Percentiles rank a stretch among this genome's conserved stretches.
Evolutionary conservation across 2,113 vertebrate genomes (phyloP).

Genomic region (Pangasianodon hypophthalmus): DNA sequence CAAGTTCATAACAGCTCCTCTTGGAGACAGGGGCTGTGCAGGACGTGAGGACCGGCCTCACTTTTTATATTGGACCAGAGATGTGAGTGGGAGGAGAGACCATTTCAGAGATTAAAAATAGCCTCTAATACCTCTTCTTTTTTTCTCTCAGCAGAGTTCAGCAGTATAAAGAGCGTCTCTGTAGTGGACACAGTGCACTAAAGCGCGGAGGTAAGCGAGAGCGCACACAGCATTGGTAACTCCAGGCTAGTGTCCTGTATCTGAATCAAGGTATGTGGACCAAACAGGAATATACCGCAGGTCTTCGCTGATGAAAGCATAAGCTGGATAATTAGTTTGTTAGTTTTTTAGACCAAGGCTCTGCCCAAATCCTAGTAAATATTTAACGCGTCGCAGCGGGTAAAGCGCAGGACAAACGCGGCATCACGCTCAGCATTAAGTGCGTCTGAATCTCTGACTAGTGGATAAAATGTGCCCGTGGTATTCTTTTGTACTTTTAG

Average conservation of each 20-base stretch:
- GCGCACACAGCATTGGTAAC: conserved; percentile 30
- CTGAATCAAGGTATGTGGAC: background rate
- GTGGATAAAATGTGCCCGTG: conserved; percentile 41
- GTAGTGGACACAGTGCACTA: conserved; percentile 24
- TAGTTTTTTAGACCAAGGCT: background rate
- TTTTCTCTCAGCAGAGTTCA: conserved; percentile 72
- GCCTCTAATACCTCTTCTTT: conserved; percentile 67
- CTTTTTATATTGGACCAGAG: conserved; percentile 72
- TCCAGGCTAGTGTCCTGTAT: background rate
- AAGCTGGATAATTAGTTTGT: background rate
- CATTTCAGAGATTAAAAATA: conserved; percentile 82
- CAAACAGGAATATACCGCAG: background rate
- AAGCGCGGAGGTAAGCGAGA: background rate
- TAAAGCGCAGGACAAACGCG: background rate
- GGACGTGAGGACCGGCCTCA: conserved; percentile 61
- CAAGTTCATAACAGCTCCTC: background rate
- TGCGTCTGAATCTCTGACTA: background rate
- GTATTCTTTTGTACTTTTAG: conserved; percentile 38
- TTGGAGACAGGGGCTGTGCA: conserved; percentile 49
- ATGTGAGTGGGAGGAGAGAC: conserved; percentile 76
- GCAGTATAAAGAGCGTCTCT: conserved; percentile 81
- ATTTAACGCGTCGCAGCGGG: background rate
- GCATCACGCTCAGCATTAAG: background rate
- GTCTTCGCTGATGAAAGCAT: background rate
- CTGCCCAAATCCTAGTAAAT: background rate